Evolutionary conservation across 2,888 invertebrate genomes (phyloP).

Genomic region (Laspeyria flexula): DNA sequence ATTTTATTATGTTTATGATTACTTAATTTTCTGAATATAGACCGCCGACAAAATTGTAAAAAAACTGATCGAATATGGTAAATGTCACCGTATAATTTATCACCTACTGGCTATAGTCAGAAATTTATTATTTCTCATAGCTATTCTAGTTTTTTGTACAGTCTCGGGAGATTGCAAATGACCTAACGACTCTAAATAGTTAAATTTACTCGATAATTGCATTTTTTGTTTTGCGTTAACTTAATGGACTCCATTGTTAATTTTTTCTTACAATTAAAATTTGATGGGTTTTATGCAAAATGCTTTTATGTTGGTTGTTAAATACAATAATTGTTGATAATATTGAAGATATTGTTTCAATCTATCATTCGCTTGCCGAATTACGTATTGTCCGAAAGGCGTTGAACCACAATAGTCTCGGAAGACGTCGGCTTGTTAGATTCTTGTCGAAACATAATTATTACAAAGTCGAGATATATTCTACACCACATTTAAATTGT

Average conservation of each 20-base stretch:
- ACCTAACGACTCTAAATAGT: constrained; percentile 56
- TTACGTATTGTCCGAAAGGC: constrained; percentile 5
- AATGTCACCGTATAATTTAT: constrained; percentile 47
- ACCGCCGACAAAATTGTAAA: constrained; percentile 2
- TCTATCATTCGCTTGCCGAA: constrained; percentile 5
- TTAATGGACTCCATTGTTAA: constrained; percentile 57
- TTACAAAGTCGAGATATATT: not conserved
- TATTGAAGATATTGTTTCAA: constrained; percentile 8
- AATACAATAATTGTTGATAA: constrained; percentile 17
- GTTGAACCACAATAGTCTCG: not conserved
- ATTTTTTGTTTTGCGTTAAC: constrained; percentile 47
- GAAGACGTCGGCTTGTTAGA: not conserved
- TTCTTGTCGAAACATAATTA: not conserved
- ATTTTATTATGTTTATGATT: constrained; percentile 6
- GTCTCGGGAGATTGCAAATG: constrained; percentile 49
- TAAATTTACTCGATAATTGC: constrained; percentile 59
- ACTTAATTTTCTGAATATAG: constrained; percentile 9
- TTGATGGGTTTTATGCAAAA: constrained; percentile 58
- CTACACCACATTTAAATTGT: not conserved
- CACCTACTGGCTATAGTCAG: constrained; percentile 43
- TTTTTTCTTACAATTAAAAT: constrained; percentile 59
- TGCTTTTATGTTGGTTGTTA: constrained; percentile 36
- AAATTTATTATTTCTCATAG: constrained; percentile 47
- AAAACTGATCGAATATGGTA: constrained; percentile 34
- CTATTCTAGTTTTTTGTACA: constrained; percentile 41